Evolutionary conservation across 2,888 invertebrate genomes (phyloP).

Genomic region (Pedicia rivosa): DNA sequence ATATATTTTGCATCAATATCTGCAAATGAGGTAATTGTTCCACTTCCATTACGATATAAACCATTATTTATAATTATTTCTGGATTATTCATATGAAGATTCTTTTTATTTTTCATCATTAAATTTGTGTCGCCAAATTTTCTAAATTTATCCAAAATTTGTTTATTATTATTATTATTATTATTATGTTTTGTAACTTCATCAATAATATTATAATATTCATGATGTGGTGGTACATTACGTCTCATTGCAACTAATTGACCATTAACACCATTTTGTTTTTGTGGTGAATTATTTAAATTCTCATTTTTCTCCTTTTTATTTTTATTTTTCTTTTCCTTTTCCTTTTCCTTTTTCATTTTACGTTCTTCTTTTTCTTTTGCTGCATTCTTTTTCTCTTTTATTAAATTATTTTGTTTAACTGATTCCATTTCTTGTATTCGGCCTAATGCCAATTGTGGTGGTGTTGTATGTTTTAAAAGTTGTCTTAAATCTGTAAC

Average conservation of each 20-base stretch:
- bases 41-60: not conserved
- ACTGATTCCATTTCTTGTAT: not conserved
- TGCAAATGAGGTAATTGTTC: constrained; percentile 11
- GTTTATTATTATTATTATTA: constrained; percentile 3
- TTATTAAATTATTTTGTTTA: not conserved
- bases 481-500: constrained; percentile 3
- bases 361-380: not conserved
- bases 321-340: constrained; percentile 11
- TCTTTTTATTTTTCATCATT: constrained; percentile 9
- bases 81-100: not conserved
- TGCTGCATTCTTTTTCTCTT: constrained; percentile 1
- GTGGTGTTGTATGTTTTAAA: not conserved
- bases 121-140: constrained; percentile 15
- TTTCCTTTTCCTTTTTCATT: constrained; percentile 9
- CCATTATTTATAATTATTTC: not conserved
- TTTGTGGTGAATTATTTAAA: constrained; percentile 7
- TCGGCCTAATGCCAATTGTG: not conserved
- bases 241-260: constrained; percentile 12
- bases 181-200: constrained; percentile 8
- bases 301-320: constrained; percentile 12
- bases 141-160: constrained; percentile 9
- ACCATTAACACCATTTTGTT: too few species aligned
- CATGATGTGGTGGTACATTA: constrained; percentile 10
- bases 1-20: constrained; percentile 8
- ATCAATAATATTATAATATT: constrained; percentile 14